Conservation (phyloP, 2,888 invertebrate species). For the Athrips mouffetella region DNA sequence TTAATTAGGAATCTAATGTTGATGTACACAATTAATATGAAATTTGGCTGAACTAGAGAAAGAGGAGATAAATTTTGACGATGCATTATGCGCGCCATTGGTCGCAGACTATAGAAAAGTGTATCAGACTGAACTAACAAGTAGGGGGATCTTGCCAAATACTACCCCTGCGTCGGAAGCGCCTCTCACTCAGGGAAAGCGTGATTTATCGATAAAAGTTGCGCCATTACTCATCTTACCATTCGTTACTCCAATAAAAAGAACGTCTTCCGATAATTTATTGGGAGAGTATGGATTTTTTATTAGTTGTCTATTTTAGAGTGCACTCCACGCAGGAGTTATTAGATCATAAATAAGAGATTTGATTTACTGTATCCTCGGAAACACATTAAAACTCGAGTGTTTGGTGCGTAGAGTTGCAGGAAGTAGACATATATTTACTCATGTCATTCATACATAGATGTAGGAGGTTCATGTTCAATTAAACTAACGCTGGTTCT, state of each 20-base stretch:
- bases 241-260: conserved; percentile 78
- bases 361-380: conserved; percentile 56
- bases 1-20: not conserved
- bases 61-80: conserved; percentile 19
- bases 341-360: conserved; percentile 58
- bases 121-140: conserved; percentile 58
- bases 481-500: too few relatives aligned
- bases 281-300: conserved; percentile 67
- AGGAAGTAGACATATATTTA: conserved; percentile 2
- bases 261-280: conserved; percentile 73
- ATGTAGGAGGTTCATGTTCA: too few relatives aligned
- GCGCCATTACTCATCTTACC: conserved; percentile 74
- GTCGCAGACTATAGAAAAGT: conserved; percentile 56
- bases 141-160: conserved; percentile 60
- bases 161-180: conserved; percentile 55
- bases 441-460: too few relatives aligned
- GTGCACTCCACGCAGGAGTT: conserved; percentile 53
- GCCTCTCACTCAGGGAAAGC: conserved; percentile 57
- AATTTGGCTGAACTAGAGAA: conserved; percentile 5
- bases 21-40: not conserved
- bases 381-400: conserved; percentile 40
- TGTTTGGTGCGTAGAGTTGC: conserved; percentile 18
- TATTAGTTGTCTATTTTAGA: conserved; percentile 65
- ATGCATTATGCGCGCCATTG: conserved; percentile 43
- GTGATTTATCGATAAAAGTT: conserved; percentile 75